Evolutionary conservation across 2,113 vertebrate genomes (phyloP).

Genomic region (Plectropomus leopardus): DNA sequence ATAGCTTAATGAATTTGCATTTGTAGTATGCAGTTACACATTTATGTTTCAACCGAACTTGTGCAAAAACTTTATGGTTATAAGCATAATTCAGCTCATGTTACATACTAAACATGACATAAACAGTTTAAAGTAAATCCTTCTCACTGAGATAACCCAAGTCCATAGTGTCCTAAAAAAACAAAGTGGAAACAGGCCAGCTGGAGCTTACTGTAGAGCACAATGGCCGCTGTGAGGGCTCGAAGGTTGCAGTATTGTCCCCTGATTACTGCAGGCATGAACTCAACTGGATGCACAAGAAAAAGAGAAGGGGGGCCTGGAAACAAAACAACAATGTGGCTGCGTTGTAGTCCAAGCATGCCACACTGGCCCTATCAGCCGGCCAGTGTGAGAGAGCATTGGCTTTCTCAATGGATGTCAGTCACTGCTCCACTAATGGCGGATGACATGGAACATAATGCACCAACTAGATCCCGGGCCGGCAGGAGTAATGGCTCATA

Average conservation of each 20-base stretch:
- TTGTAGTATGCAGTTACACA: too few relatives aligned
- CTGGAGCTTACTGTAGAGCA: conserved; percentile 66
- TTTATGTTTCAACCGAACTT: background rate
- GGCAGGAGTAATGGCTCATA: conserved; percentile 90
- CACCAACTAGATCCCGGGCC: conserved; percentile 86
- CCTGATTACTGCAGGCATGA: conserved; percentile 82
- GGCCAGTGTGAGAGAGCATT: conserved; percentile 66
- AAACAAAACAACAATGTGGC: conserved; percentile 76
- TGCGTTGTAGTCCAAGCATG: conserved; percentile 58
- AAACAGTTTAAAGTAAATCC: conserved; percentile 1
- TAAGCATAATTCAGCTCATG: background rate
- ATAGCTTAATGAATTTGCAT: background rate
- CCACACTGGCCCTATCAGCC: conserved; percentile 77
- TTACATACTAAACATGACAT: background rate
- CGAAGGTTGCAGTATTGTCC: conserved; percentile 57
- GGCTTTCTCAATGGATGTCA: conserved; percentile 92
- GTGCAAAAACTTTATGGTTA: background rate
- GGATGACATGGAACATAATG: conserved; percentile 93
- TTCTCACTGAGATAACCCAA: background rate
- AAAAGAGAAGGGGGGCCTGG: conserved; percentile 72
- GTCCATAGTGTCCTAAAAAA: conserved; percentile 55
- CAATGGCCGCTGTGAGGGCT: conserved; percentile 44
- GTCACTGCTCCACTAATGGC: conserved; percentile 87
- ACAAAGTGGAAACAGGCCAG: conserved; percentile 75
- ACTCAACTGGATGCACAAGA: conserved; percentile 87